Evolutionary conservation across 2,113 vertebrate species (phyloP).

Genomic region (Rissa tridactyla): DNA sequence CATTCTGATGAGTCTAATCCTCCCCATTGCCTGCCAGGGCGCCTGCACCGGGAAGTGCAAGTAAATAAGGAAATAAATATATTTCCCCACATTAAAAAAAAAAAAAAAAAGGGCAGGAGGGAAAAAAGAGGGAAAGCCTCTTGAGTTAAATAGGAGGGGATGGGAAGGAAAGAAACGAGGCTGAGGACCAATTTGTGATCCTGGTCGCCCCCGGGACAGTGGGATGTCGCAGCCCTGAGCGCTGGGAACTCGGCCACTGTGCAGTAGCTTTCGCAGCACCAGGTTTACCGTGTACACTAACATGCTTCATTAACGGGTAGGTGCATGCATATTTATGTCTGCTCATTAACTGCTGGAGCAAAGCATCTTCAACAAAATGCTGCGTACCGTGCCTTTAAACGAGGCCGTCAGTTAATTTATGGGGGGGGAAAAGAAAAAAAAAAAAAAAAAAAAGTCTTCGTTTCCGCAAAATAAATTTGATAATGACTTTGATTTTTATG

Average conservation of each 20-base stretch:
- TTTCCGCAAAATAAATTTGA: not conserved
- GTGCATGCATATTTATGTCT: slow-evolving; percentile 62
- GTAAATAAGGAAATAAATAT: not conserved
- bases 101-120: not conserved
- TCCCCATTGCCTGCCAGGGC: not conserved
- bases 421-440: no score
- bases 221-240: not conserved
- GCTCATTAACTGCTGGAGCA: slow-evolving; percentile 58
- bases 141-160: not conserved
- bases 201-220: not conserved
- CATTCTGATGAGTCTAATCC: not conserved
- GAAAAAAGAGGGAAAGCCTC: not conserved
- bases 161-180: not conserved
- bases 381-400: not conserved
- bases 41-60: not conserved
- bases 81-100: not conserved
- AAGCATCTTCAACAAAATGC: slow-evolving; percentile 11
- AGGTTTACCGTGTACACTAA: not conserved
- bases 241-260: not conserved
- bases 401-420: not conserved
- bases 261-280: not conserved
- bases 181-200: not conserved
- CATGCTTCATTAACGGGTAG: slow-evolving; percentile 43
- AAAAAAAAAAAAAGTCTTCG: not conserved
- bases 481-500: slow-evolving; percentile 6